Base-by-base conservation (phyloP, 2,888 invertebrate genomes). In the Ochropacha duplaris region DNA sequence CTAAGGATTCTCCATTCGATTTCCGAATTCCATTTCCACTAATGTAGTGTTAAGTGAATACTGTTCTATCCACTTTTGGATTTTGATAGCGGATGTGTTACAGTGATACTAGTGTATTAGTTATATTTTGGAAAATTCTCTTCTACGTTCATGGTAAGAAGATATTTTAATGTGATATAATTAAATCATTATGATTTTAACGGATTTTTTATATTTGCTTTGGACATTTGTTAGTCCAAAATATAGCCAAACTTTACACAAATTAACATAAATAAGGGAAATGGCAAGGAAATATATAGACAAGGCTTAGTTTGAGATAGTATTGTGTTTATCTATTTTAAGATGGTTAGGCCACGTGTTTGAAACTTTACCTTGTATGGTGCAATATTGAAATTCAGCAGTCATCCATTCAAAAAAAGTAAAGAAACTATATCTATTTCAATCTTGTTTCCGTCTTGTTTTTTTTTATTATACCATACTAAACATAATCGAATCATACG, bases 31-130 rank as follows among this genome's bases (percentile, higher is more conserved):
- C 73, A 64, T 64, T 57, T 72, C 69, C 73, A 68, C 64, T 62
- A 57, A 59, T 60, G 66, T 66, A 65, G 77, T 82, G 79, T 73
- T 71, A 67, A 73, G 78, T 79, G 76, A 62, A 57, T 57, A 19
- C 44, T 19, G 44, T 19, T 44, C 58, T 56, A 54, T 55, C 26
- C 44, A 44, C 6, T 49, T n/a, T 49, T 28, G 28, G 19, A 49
- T 55, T 49, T n/a, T 49, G 16, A 54, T 49, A 49, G 49, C 22
- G 31, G 31, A 52, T 52, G 52, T 52, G 52, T 19, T 31, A 19
- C 19, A 24, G 52, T 52, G 52, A 52, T 31, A 31, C 19, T 52
- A 22, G 52, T 52, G 52, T 19, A 34, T 19, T 34, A 26, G n/a
- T 22, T 19, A 44, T 9, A 44, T 51, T 52, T 19, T 52, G 52